Percentiles rank a stretch among this genome's conserved stretches.
phyloP scores from a whole-genome alignment of 2,113 vertebrate species.

The Podarcis cretensis region DNA sequence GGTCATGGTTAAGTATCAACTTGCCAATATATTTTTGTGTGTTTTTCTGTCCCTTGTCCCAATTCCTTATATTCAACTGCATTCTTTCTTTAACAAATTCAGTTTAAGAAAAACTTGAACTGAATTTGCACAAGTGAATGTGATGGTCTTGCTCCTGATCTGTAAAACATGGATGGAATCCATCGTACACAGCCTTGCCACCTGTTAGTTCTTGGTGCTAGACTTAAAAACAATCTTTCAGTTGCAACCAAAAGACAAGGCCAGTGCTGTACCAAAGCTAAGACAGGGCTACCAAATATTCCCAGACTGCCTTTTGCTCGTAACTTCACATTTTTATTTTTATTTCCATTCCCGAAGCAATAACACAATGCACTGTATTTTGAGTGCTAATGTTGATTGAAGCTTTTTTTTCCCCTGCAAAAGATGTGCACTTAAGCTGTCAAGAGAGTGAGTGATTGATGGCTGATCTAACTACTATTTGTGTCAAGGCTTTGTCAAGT shows the following conservation, averaged over 20 bases:
- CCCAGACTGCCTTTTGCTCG: constrained; percentile 35
- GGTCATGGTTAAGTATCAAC: not conserved
- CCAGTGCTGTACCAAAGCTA: not conserved
- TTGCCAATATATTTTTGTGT: not conserved
- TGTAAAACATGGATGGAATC: not conserved
- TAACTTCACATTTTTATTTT: constrained; percentile 55
- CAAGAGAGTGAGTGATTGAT: constrained; percentile 74
- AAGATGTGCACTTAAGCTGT: constrained; percentile 77
- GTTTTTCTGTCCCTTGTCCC: not conserved
- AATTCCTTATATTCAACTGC: not conserved
- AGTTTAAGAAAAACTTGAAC: not conserved
- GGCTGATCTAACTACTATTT: constrained; percentile 64
- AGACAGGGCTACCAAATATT: not conserved
- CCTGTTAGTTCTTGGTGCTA: no score
- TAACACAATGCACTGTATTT: constrained; percentile 63
- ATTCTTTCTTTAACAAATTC: not conserved
- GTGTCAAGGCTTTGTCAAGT: constrained; percentile 81
- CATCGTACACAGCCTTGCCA: not conserved
- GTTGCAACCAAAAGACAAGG: not conserved
- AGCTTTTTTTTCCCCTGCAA: constrained; percentile 60
- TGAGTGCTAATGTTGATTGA: constrained; percentile 73
- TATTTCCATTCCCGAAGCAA: constrained; percentile 47
- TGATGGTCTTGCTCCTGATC: not conserved
- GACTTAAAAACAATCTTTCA: not conserved
- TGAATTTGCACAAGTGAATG: not conserved